Base-by-base conservation (phyloP, 2,113 vertebrate genomes). In the Arizona elegans region DNA sequence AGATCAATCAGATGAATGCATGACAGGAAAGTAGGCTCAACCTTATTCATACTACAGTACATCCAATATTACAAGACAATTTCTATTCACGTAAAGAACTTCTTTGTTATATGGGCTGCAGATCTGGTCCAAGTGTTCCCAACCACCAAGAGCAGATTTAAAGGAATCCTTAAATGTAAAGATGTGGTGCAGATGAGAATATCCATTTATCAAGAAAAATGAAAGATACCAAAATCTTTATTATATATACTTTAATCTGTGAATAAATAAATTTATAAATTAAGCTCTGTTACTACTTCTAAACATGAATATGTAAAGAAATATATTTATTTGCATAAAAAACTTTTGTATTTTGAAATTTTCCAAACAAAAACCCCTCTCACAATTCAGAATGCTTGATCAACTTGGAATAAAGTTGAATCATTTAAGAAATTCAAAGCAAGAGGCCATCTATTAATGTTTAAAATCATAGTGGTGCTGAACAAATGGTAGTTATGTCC, bases 211-310 rank as follows among this genome's bases (percentile, higher is more conserved):
- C 10, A 81, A 89, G 15, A 47, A 89, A 88, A 89, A 54, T 12
- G 59, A 54, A 26, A n/a, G 5, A 33, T 9, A 58, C 10, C 55
- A 33, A 2, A 3, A 1, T 92, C 90, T 93, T 92, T 93, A 89
- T 96, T 90, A 92, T 47, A 95, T 86, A 62, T 21, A 43, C 55
- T 62, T 52, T 90, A 90, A 8, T 43, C 88, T 93, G 56, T 65
- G 15, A 29, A 47, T 91, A 90, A 0, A 2, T 56, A 93, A 88
- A 88, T 52, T 38, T 15, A 0, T 0, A 95, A 95, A 92, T 0
- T 8, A 88, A 38, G 58, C 3, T 91, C 24, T 58, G 3, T 52
- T 81, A 59, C 86, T 91, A 62, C 0, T 0, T 17, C 86, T 3
- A 5, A n/a, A 81, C 70, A 81, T 19, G 21, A 13, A 86, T 91